Conservation (phyloP, 2,797 vertebrate species). For the Sebastes oblongus region DNA sequence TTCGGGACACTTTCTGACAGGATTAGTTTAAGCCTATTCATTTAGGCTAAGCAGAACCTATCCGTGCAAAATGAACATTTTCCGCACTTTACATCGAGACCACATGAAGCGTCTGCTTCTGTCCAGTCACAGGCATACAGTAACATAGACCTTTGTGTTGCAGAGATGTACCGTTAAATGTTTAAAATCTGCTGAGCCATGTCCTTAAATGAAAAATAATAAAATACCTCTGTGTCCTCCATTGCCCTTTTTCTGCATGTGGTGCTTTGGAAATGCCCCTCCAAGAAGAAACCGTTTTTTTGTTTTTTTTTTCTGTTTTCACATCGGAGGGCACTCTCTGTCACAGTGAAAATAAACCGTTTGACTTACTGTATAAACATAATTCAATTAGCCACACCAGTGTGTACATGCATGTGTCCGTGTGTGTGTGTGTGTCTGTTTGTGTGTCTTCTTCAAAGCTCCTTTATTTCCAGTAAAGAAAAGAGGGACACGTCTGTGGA, state of each 20-base stretch:
- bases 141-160: constrained; percentile 12
- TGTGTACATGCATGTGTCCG: constrained; percentile 16
- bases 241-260: background rate
- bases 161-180: constrained; percentile 7
- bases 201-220: constrained; percentile 4
- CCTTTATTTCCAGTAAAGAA: constrained; percentile 69
- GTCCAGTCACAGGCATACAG: background rate
- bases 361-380: constrained; percentile 65
- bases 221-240: constrained; percentile 15
- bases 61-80: constrained; percentile 56
- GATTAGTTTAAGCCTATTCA: constrained; percentile 59
- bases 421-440: background rate
- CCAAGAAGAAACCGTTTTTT: background rate
- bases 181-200: constrained; percentile 14
- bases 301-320: background rate
- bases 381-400: constrained; percentile 68
- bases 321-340: constrained; percentile 6
- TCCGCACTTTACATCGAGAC: constrained; percentile 24
- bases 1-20: constrained; percentile 31
- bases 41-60: constrained; percentile 51
- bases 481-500: constrained; percentile 69
- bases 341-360: constrained; percentile 43
- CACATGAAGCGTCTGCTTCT: constrained; percentile 16
- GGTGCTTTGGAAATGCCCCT: background rate
- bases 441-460: constrained; percentile 46